Base-by-base conservation (phyloP, 2,888 invertebrate genomes). In the Arctia plantaginis region DNA sequence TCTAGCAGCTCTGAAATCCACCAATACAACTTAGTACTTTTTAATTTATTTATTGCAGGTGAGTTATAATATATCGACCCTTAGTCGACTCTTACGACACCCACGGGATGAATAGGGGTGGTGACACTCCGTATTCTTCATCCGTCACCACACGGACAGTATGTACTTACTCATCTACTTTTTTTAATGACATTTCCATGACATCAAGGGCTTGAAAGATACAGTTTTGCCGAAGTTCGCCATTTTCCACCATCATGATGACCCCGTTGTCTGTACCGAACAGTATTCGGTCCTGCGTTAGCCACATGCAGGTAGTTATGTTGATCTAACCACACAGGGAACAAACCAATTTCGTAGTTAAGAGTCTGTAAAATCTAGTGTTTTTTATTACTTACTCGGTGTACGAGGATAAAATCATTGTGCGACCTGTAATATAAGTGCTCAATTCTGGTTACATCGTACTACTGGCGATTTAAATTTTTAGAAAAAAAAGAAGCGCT, bases 171-270 rank as follows among this genome's bases (percentile, higher is more conserved):
- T 96, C 96, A 0, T 97, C 97, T n/a, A 96, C 95, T 75, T 96
- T 95, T 88, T 97, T 97, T 64, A 97, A 90, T 73, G 97, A 96
- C 91, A 97, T 96, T 62, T 96, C 94, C 10, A 89, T 88, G 13
- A 97, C 94, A 47, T 97, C 97, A 7, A 90, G 85, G 0, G 97
- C 97, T 76, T 95, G 95, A 86, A 97, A 98, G 0, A 97, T 90
- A 83, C 96, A 96, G 85, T 95, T 95, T 65, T 96, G 96, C 81
- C 98, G 97, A 69, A 98, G 91, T 82, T 99, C 99, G 0, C 98
- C 98, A 82, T 98, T 98, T 90, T 99, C 99, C 74, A 99, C 96
- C 76, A 98, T 94, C 88, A 98, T 96, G 62, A 99, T 95, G 80
- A 97, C 95, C 39, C 98, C 98, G 76, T 96, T 97, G 74, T 96